Percentiles rank a stretch among this genome's conserved stretches.
These are phyloP conservation scores for Andrena praecox DNA, from an alignment of 2,888 invertebrate genomes.

Conservation along the genomic window DNA sequence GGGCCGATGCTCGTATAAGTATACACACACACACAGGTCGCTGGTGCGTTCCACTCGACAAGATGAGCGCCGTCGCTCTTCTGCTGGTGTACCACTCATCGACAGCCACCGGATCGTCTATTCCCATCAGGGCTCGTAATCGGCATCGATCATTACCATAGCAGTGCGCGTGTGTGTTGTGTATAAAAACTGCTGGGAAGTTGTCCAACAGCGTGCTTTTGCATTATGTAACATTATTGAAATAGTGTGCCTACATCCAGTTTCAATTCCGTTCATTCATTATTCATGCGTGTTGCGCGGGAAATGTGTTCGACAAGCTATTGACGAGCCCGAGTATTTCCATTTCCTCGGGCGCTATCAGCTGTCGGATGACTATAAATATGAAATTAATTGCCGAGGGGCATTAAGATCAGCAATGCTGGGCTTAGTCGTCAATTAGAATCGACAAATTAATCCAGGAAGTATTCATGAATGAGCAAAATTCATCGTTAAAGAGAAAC, in stretches of 20 bases:
- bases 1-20: constrained; percentile 69
- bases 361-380: constrained; percentile 21
- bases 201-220: no score
- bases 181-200: no score
- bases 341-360: neutral
- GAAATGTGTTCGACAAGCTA: neutral
- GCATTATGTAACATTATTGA: no score
- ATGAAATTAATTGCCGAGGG: constrained; percentile 37
- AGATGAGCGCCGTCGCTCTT: constrained; percentile 54
- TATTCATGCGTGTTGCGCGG: neutral
- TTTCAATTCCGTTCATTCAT: no score
- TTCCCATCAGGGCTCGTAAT: constrained; percentile 62
- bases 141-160: constrained; percentile 70
- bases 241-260: no score
- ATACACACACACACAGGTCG: constrained; percentile 60
- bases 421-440: constrained; percentile 25
- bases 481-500: constrained; percentile 31
- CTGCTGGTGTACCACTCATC: constrained; percentile 44
- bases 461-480: constrained; percentile 31
- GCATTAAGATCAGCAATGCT: constrained; percentile 21
- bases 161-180: constrained; percentile 19
- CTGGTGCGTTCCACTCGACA: constrained; percentile 58
- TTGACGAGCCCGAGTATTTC: constrained; percentile 18
- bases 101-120: constrained; percentile 55
- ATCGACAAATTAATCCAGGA: constrained; percentile 30